Evolutionary conservation across 2,888 invertebrate genomes (phyloP).

Genomic region (Cantharis nigra): DNA sequence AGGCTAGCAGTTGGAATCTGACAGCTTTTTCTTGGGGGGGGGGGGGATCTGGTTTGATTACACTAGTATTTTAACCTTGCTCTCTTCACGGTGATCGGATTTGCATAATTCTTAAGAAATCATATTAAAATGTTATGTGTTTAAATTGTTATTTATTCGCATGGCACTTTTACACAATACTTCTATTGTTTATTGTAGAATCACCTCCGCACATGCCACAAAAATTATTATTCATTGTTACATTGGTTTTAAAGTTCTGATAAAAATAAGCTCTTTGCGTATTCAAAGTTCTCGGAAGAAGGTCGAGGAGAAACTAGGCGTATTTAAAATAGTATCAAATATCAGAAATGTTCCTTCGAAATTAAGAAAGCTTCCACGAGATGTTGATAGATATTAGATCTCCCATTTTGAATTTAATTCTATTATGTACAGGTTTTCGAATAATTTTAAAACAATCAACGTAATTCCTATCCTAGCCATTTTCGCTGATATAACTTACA

Average conservation of each 20-base stretch:
- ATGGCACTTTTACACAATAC: neutral
- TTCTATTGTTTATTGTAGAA: neutral
- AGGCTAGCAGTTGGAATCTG: too few species aligned
- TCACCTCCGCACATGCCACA: neutral
- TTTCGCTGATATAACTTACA: constrained; percentile 4
- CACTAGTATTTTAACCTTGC: neutral
- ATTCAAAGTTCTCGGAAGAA: neutral
- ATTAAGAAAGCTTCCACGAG: neutral
- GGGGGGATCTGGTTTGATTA: neutral
- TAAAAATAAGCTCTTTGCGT: neutral
- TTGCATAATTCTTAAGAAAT: neutral
- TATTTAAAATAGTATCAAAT: neutral
- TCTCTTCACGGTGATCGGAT: neutral
- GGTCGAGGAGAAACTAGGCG: neutral
- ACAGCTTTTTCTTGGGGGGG: too few species aligned
- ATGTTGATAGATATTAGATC: too few species aligned
- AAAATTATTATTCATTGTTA: neutral
- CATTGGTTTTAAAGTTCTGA: neutral
- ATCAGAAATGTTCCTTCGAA: neutral
- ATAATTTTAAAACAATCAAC: neutral
- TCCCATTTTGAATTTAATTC: too few species aligned
- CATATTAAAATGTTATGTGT: neutral
- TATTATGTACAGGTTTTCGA: neutral
- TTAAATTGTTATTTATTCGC: neutral
- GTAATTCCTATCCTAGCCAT: neutral